Evolutionary conservation across 2,113 vertebrate genomes (phyloP).

Genomic region (Macroglossus sobrinus): DNA sequence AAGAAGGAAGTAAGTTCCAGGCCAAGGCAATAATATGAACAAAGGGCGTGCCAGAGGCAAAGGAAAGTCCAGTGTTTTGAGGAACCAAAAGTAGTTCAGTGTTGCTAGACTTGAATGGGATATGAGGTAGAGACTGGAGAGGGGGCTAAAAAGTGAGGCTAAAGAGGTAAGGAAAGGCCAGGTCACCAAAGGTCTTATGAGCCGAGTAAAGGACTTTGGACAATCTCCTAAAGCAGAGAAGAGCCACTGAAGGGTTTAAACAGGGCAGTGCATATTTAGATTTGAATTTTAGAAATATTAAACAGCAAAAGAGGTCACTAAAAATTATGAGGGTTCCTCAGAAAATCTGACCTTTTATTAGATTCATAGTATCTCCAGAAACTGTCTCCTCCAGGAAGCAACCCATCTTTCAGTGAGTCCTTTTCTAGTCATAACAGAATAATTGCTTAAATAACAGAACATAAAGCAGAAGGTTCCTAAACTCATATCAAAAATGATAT

Average conservation of each 20-base stretch:
- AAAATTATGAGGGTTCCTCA: neutral
- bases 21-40: neutral
- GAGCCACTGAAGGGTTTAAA: neutral
- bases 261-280: neutral
- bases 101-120: neutral
- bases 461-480: neutral
- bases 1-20: neutral
- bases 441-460: neutral
- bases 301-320: neutral
- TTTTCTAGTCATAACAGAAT: neutral
- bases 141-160: neutral
- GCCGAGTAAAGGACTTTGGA: neutral
- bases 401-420: neutral
- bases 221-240: neutral
- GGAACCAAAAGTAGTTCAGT: neutral
- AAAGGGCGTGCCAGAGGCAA: neutral
- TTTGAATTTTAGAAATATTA: neutral
- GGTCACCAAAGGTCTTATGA: neutral
- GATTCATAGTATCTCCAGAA: neutral
- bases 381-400: neutral
- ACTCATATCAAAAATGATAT: neutral
- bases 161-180: neutral
- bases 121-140: too few species aligned
- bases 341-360: neutral
- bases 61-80: neutral